Evolutionary conservation across 1,140 invertebrate genomes (phyloP).

Genomic region (Caenorhabditis elegans): DNA sequence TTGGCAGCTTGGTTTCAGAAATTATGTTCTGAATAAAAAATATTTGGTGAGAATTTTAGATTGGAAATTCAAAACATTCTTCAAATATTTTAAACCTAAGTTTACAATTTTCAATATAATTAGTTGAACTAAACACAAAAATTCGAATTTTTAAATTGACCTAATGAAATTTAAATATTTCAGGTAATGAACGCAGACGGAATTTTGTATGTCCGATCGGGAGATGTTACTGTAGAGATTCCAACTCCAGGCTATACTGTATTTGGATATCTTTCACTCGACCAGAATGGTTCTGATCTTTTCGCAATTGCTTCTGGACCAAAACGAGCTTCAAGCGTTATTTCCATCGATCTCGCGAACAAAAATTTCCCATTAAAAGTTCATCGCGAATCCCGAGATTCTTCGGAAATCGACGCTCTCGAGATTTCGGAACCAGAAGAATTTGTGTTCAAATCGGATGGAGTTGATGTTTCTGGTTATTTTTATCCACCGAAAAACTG

Average conservation of each 20-base stretch:
- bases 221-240: not conserved
- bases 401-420: slow-evolving; percentile 54
- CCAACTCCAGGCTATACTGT: slow-evolving; percentile 34
- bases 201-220: slow-evolving; percentile 48
- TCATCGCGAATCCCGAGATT: slow-evolving; percentile 41
- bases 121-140: too few relatives aligned
- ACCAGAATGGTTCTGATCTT: not conserved
- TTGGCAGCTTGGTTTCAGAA: slow-evolving; percentile 40
- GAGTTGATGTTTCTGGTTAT: slow-evolving; percentile 61
- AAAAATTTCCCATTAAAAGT: not conserved
- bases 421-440: slow-evolving; percentile 66
- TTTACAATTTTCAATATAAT: not conserved
- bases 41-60: slow-evolving; percentile 38
- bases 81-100: not conserved
- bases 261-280: slow-evolving; percentile 32
- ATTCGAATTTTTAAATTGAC: too few relatives aligned
- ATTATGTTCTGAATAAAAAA: slow-evolving; percentile 35
- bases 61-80: not conserved
- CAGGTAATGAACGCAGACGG: slow-evolving; percentile 48
- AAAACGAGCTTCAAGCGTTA: slow-evolving; percentile 37
- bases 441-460: slow-evolving; percentile 64
- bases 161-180: not conserved
- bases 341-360: slow-evolving; percentile 36
- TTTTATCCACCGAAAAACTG: slow-evolving; percentile 67
- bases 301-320: slow-evolving; percentile 43